Conservation (phyloP, 2,888 invertebrate genomes). For the Ametastegia equiseti region DNA sequence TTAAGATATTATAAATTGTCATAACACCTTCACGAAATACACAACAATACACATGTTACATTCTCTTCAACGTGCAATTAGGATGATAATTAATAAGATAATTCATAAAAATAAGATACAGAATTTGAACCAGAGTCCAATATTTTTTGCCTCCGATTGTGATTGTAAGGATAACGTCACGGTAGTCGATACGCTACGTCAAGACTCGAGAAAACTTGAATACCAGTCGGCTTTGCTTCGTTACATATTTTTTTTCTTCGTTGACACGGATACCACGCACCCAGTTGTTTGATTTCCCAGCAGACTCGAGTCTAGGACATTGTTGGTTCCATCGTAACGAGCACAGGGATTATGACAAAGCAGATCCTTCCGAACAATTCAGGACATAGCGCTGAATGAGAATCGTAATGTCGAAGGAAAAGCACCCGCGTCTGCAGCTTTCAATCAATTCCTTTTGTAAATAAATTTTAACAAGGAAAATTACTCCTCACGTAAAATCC, state of each 20-base stretch:
- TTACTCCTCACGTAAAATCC: background rate
- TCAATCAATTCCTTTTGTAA: conserved; percentile 5
- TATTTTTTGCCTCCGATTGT: background rate
- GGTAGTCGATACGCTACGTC: background rate
- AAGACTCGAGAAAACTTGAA: background rate
- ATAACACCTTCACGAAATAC: background rate
- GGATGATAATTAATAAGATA: too few species aligned
- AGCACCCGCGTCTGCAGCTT: conserved; percentile 2
- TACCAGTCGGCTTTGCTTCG: conserved; percentile 20
- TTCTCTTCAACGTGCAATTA: too few species aligned
- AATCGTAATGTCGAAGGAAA: background rate
- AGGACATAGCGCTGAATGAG: background rate
- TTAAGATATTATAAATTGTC: background rate
- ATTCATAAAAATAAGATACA: background rate
- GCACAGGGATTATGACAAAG: conserved; percentile 43
- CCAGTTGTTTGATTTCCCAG: conserved; percentile 42
- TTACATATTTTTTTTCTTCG: conserved; percentile 8
- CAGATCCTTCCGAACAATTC: background rate
- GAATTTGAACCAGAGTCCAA: background rate
- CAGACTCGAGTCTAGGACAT: conserved; percentile 23
- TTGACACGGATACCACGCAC: background rate
- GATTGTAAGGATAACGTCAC: too few species aligned
- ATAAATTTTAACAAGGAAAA: background rate
- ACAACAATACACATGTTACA: too few species aligned
- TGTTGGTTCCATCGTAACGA: conserved; percentile 31